Percentiles rank a stretch among this genome's conserved stretches.
Evolutionary conservation across 2,797 vertebrate species (phyloP).

Genomic region (Pelobates cultripes): DNA sequence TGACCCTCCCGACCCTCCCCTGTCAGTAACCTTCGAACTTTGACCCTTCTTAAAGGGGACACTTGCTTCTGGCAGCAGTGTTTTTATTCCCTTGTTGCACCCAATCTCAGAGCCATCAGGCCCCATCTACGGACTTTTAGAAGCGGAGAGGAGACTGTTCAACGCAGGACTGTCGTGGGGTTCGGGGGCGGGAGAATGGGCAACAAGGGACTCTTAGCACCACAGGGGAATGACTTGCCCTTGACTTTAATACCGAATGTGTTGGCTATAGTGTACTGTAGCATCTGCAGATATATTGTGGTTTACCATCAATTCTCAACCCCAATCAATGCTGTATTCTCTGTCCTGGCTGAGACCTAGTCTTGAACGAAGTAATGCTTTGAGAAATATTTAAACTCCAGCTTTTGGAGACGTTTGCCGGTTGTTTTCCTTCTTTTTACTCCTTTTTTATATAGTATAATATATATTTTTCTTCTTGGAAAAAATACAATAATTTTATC

Average conservation of each 20-base stretch:
- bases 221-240: too few relatives aligned
- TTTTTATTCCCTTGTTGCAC: not conserved
- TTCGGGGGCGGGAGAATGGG: constrained; percentile 1
- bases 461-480: too few relatives aligned
- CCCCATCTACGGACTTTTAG: constrained; percentile 1
- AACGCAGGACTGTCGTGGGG: constrained; percentile 1
- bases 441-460: not conserved
- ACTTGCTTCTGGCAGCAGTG: not conserved
- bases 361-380: too few relatives aligned
- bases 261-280: too few relatives aligned
- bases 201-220: not conserved
- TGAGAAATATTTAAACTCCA: too few relatives aligned
- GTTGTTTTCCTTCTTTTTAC: not conserved
- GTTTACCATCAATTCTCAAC: too few relatives aligned
- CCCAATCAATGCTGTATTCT: too few relatives aligned
- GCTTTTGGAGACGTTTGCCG: not conserved
- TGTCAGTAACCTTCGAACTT: constrained; percentile 46
- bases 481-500: too few relatives aligned
- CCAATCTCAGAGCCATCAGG: not conserved
- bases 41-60: constrained; percentile 6
- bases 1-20: constrained; percentile 48
- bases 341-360: too few relatives aligned
- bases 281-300: too few relatives aligned
- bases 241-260: too few relatives aligned
- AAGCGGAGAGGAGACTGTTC: constrained; percentile 10